Evolutionary conservation across 2,797 vertebrate genomes (phyloP).

Genomic region (Catamblyrhynchus diadema): DNA sequence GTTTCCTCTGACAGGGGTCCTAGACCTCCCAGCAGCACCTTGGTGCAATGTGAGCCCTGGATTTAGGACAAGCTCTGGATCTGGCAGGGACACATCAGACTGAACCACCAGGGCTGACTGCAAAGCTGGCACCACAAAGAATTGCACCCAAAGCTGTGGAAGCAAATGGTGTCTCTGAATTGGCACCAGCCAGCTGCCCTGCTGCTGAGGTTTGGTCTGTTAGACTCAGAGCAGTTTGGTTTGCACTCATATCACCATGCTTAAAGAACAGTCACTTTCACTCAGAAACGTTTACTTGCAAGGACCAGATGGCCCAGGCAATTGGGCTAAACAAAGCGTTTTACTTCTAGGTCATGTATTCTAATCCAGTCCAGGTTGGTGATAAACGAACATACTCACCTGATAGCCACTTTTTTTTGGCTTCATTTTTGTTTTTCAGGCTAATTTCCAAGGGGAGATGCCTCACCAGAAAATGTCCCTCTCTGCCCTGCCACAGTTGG

Average conservation of each 20-base stretch:
- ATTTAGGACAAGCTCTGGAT: background rate
- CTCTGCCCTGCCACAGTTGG: background rate
- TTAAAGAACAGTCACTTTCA: conserved; percentile 43
- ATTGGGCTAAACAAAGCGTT: conserved; percentile 55
- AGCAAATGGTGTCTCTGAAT: conserved; percentile 2
- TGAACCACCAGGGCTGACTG: background rate
- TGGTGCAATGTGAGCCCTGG: background rate
- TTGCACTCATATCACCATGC: conserved; percentile 19
- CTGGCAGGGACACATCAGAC: background rate
- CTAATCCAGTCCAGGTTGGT: conserved; percentile 47
- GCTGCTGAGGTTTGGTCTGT: conserved; percentile 15
- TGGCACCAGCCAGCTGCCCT: background rate
- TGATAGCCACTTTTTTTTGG: conserved; percentile 17
- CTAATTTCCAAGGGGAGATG: background rate
- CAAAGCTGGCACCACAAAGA: background rate
- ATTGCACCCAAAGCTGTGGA: background rate
- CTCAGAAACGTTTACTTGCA: conserved; percentile 54
- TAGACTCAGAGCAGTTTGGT: conserved; percentile 38
- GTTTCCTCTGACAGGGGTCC: background rate
- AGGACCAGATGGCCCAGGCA: conserved; percentile 47
- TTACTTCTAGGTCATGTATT: conserved; percentile 47
- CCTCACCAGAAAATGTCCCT: background rate
- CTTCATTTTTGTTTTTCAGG: conserved; percentile 25
- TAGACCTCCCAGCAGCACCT: background rate
- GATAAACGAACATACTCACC: conserved; percentile 40